Conservation (phyloP, 2,888 invertebrate species). For the Abrostola tripartita region DNA sequence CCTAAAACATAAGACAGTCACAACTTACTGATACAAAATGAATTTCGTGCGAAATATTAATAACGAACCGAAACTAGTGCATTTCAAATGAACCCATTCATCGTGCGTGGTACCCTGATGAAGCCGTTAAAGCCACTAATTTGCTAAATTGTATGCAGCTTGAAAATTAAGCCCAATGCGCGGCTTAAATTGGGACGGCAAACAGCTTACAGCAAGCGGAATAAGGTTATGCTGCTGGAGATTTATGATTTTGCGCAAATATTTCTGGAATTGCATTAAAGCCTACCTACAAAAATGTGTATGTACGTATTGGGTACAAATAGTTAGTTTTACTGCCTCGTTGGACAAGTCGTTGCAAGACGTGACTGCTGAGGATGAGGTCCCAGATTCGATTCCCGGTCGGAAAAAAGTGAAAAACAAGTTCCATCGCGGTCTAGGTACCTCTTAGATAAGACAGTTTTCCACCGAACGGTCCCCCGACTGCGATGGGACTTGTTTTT, state of each 20-base stretch:
- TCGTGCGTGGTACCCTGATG: slow-evolving; percentile 6
- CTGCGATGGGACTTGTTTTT: no score
- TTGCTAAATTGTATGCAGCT: slow-evolving; percentile 12
- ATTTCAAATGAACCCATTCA: slow-evolving; percentile 4
- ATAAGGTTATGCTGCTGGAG: background rate
- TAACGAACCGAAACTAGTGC: background rate
- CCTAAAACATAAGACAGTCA: background rate
- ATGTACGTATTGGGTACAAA: no score
- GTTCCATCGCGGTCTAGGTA: no score
- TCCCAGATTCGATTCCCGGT: no score
- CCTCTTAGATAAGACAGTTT: no score
- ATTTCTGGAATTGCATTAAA: background rate
- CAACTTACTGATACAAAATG: background rate
- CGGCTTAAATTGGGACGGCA: background rate
- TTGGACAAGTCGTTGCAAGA: no score
- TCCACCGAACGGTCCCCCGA: no score
- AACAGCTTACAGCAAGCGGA: background rate
- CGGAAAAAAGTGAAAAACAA: no score
- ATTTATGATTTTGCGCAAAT: background rate
- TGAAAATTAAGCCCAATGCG: background rate
- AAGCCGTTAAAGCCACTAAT: slow-evolving; percentile 8
- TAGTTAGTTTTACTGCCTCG: no score
- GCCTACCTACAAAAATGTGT: no score
- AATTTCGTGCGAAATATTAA: background rate
- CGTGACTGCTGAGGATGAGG: no score